Base-by-base conservation (phyloP, 2,797 vertebrate genomes). In the Leuciscus waleckii region DNA sequence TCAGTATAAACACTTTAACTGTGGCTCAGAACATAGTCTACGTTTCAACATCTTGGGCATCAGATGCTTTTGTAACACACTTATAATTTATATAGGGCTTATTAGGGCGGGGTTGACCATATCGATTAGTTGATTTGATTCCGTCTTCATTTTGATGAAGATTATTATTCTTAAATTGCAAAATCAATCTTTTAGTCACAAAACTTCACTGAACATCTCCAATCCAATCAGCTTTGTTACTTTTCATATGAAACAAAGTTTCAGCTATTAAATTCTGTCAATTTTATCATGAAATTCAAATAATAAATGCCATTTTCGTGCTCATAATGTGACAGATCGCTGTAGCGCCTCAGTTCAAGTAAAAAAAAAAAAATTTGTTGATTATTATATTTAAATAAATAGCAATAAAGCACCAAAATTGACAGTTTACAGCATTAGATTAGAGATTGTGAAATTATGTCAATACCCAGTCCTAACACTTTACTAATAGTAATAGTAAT, bases 1-100 rank as follows among this genome's bases (percentile, higher is more conserved):
- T 78, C 68, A 23, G 49, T 79, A 85, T 32, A 87, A 83, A 82
- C 69, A 65, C 56, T 83, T 19, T n/a, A 41, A 79, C 43, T 3
- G 51, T 29, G 54, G 29, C 49, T 76, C 23, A 32, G 8, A 56
- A 54, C 13, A 3, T 6, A 35, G 19, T 37, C 56, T 4, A n/a
- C 10, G 4, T 11, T 58, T 58, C 1, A 21, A 37, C 32, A 39
- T 39, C 14, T 5, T 39, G 21, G 32, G 51, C 23, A 77, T 54
- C 19, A 58, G 13, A 77, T 26, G 21, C 23, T 6, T 77, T 9
- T 58, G 21, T 11, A 58, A 77, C 13, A 39, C 32, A 3, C 35
- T 56, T n/a, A n/a, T 16, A 56, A 56, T 21, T 9, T 10, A 5
- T 4, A 37, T 8, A 58, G 6, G 46, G 46, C 51, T 14, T 63